These are phyloP conservation scores for Lordiphosa stackelbergi DNA, from an alignment of 1,140 invertebrate genomes.

Conservation along the genomic window DNA sequence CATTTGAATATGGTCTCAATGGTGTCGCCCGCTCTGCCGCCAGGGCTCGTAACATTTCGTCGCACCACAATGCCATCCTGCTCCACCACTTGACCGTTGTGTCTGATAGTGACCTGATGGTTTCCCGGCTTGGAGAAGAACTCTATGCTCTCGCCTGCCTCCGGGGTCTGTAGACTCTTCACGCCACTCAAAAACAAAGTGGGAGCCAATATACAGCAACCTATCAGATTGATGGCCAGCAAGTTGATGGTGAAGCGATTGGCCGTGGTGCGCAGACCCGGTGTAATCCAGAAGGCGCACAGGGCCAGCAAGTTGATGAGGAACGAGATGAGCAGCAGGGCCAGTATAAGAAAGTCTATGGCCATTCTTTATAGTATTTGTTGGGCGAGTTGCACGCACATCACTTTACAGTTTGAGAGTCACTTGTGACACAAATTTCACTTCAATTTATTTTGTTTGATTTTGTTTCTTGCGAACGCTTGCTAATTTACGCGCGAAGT, in stretches of 20 bases:
- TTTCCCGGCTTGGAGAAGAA: slow-evolving; percentile 68
- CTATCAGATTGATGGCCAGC: slow-evolving; percentile 73
- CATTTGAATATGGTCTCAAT: slow-evolving; percentile 69
- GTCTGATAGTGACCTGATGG: slow-evolving; percentile 62
- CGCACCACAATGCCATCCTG: slow-evolving; percentile 65
- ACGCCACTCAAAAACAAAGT: slow-evolving; percentile 60
- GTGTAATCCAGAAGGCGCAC: slow-evolving; percentile 76
- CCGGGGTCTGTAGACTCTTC: slow-evolving; percentile 16
- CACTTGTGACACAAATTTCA: slow-evolving; percentile 65
- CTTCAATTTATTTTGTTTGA: slow-evolving; percentile 30
- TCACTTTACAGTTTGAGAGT: slow-evolving; percentile 67
- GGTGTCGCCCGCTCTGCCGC: slow-evolving; percentile 36
- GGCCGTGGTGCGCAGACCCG: slow-evolving; percentile 73
- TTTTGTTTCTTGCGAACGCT: slow-evolving; percentile 73
- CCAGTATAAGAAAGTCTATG: slow-evolving; percentile 76
- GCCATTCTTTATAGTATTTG: slow-evolving; percentile 61
- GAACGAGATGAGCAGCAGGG: slow-evolving; percentile 74
- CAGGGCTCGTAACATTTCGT: slow-evolving; percentile 13
- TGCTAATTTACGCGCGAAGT: slow-evolving; percentile 67
- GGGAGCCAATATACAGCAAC: slow-evolving; percentile 72
- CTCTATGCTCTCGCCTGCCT: slow-evolving; percentile 47
- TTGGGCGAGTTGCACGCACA: slow-evolving; percentile 44
- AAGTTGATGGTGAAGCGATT: slow-evolving; percentile 77
- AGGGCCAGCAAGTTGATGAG: slow-evolving; percentile 74
- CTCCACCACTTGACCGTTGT: slow-evolving; percentile 64